A percentile compares a stretch with the other conserved stretches of the same genome.
phyloP scores from a whole-genome alignment of 1,140 invertebrate genomes.

The Steinernema khuongi region DNA sequence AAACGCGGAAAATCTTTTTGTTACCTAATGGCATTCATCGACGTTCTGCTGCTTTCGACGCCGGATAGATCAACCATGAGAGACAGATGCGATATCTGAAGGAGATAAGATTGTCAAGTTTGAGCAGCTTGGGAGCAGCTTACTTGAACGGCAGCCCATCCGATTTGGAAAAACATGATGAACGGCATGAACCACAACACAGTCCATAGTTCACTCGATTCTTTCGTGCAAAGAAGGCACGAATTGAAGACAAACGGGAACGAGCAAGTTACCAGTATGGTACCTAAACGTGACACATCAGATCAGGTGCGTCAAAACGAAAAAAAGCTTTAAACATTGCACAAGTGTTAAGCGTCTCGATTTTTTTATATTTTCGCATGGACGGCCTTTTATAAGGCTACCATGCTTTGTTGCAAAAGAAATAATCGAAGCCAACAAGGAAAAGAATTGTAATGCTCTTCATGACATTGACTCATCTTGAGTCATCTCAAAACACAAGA shows the following conservation, averaged over 20 bases:
- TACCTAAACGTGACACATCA: constrained; percentile 63
- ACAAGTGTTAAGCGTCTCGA: too few species aligned
- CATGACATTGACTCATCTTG: too few species aligned
- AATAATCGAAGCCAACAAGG: too few species aligned
- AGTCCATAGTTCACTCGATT: constrained; percentile 68
- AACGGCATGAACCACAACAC: constrained; percentile 82
- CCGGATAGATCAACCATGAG: constrained; percentile 68
- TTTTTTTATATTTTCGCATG: too few species aligned
- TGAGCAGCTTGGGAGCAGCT: background rate
- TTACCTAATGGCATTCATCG: constrained; percentile 43
- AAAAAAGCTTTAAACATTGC: too few species aligned
- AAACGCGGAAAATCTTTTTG: background rate
- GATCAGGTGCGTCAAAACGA: too few species aligned
- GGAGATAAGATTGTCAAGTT: background rate
- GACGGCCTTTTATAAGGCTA: too few species aligned
- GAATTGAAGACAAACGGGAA: constrained; percentile 85
- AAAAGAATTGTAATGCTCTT: too few species aligned
- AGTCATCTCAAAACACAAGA: background rate
- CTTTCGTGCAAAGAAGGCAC: constrained; percentile 69
- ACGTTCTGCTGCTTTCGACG: constrained; percentile 32
- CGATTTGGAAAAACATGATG: constrained; percentile 88
- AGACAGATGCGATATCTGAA: constrained; percentile 82
- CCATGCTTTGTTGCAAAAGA: too few species aligned
- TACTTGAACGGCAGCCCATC: constrained; percentile 78
- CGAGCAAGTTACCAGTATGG: constrained; percentile 71